Evolutionary conservation across 2,113 vertebrate genomes (phyloP), one percentile per base, ranked within the genome.

Genomic region (Saguinus imperator): DNA sequence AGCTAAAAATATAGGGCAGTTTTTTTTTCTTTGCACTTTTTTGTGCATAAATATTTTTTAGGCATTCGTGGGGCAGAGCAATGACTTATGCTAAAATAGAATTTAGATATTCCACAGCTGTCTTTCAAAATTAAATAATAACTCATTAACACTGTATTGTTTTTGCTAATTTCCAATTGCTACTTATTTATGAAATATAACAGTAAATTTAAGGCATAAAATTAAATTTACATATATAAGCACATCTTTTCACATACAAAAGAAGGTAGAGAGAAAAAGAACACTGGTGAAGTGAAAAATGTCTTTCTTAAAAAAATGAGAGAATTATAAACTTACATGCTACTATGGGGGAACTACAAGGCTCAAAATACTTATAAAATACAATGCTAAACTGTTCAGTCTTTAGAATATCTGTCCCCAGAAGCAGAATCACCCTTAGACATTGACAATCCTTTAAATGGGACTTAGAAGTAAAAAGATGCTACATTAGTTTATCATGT

Each of bases 401-500:
- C 52, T 73, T 79, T 32, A 66, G 21, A 66, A 61, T 21, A 14
- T 8, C 3, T 81, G 17, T 68, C 12, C 37, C 20, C 1, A 2
- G 79, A 61, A 79, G 20, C 8, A 45, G 97, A 97, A 66, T 50
- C 0, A 0, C 85, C 96, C 32, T 80, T 75, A 40, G 55, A 72
- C 91, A 94, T 93, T 92, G 83, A 94, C 95, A 94, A n/a, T 8
- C 87, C 66, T 89, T 92, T 57, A 97, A 90, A 92, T 95, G 84
- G 86, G 87, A 77, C 92, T 93, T 96, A 91, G 89, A 97, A 96
- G 94, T 93, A 85, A 92, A 61, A 97, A 81, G 93, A 90, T 91
- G 86, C 89, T 96, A 83, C 35, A 17, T 91, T 96, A 97, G 88
- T 95, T 98, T 96, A 97, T 97, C 79, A 90, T 96, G 98, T 94